These are phyloP conservation scores for Oryzias celebensis DNA, from an alignment of 2,113 vertebrate genomes.

Conservation along the genomic window DNA sequence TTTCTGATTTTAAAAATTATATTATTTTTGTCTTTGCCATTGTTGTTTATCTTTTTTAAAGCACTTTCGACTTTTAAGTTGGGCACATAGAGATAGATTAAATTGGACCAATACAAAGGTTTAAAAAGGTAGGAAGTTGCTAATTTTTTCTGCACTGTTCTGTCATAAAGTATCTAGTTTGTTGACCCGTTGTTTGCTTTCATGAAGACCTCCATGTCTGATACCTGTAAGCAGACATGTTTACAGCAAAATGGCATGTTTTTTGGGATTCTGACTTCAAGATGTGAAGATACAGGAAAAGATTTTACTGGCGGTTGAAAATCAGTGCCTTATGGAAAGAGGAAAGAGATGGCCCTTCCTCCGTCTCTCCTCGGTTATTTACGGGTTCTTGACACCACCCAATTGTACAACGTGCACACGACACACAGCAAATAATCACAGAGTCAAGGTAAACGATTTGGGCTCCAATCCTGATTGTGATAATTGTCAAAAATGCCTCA, in stretches of 20 bases:
- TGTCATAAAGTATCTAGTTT: no score
- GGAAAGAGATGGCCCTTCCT: slow-evolving; percentile 34
- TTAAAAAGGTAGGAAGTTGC: no score
- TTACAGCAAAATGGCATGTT: background rate
- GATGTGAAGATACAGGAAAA: no score
- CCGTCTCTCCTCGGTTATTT: slow-evolving; percentile 64
- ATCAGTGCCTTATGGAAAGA: slow-evolving; percentile 7
- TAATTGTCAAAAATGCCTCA: slow-evolving; percentile 97
- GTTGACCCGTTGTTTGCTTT: background rate
- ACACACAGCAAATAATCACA: slow-evolving; percentile 88
- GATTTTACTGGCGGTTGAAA: no score
- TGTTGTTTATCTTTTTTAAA: no score
- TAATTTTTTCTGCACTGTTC: no score
- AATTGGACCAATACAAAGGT: no score
- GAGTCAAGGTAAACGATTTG: slow-evolving; percentile 99
- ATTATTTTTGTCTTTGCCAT: no score
- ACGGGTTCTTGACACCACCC: slow-evolving; percentile 71
- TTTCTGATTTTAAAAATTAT: no score
- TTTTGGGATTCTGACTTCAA: no score
- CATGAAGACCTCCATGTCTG: background rate
- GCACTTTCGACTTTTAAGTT: no score
- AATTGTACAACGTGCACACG: slow-evolving; percentile 65
- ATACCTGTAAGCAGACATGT: background rate
- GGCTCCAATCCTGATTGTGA: slow-evolving; percentile 99
- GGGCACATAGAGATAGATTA: no score